Percentiles rank a stretch among this genome's conserved stretches.
Evolutionary conservation across 2,888 invertebrate genomes (phyloP).

Genomic region (Charanyca ferruginea): DNA sequence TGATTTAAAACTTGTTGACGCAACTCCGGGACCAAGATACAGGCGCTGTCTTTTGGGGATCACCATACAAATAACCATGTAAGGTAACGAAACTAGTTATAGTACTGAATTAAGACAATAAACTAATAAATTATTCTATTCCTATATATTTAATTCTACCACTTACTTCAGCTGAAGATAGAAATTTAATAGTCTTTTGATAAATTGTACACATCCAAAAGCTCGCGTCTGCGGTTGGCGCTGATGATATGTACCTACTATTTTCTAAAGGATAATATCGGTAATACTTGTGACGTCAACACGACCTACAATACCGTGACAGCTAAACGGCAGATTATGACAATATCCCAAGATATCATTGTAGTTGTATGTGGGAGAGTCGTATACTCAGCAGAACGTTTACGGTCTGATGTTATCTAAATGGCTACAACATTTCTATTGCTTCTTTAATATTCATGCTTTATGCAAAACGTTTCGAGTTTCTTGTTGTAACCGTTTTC

Average conservation of each 20-base stretch:
- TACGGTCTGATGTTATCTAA: conserved; percentile 45
- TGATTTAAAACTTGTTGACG: too few species aligned
- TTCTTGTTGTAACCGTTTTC: conserved; percentile 12
- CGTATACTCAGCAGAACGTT: conserved; percentile 35
- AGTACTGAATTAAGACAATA: too few species aligned
- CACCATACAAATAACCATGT: too few species aligned
- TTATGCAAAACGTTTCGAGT: conserved; percentile 36
- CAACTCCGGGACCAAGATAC: too few species aligned
- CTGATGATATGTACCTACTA: background rate
- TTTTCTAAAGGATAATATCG: background rate
- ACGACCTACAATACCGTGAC: conserved; percentile 21
- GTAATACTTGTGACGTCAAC: conserved; percentile 13
- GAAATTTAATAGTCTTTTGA: too few species aligned
- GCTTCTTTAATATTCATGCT: conserved; percentile 57
- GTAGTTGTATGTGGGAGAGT: conserved; percentile 44
- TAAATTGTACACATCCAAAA: background rate
- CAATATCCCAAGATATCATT: conserved; percentile 47
- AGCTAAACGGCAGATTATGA: conserved; percentile 50
- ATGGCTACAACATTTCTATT: conserved; percentile 49
- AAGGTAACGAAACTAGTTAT: too few species aligned
- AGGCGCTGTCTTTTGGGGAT: too few species aligned
- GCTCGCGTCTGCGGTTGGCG: background rate
- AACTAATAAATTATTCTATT: too few species aligned
- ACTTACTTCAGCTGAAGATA: too few species aligned
- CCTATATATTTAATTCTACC: too few species aligned